Evolutionary conservation across 2,113 vertebrate species (phyloP).

Genomic region (Gymnocephalus cernua): DNA sequence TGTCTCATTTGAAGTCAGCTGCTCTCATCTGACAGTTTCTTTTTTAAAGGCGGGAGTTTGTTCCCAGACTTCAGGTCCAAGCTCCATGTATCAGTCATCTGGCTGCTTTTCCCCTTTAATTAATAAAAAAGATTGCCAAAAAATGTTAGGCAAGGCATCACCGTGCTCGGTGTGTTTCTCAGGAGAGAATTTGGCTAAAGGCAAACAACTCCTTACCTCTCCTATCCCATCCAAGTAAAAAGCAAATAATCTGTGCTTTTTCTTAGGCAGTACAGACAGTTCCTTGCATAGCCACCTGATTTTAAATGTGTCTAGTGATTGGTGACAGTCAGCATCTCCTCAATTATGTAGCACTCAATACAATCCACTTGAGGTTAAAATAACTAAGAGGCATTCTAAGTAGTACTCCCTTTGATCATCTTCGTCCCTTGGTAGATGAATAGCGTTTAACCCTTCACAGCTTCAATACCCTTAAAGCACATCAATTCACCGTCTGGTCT

Average conservation of each 20-base stretch:
- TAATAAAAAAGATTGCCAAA: slow-evolving; percentile 36
- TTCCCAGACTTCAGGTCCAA: slow-evolving; percentile 46
- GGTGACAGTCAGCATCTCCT: slow-evolving; percentile 60
- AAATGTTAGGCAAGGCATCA: slow-evolving; percentile 26
- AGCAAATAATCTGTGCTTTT: slow-evolving; percentile 17
- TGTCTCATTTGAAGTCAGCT: slow-evolving; percentile 65
- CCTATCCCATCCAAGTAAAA: slow-evolving; percentile 10
- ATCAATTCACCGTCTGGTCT: slow-evolving; percentile 33
- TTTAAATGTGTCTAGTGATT: slow-evolving; percentile 34
- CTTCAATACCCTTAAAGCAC: slow-evolving; percentile 1
- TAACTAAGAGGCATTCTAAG: slow-evolving; percentile 54
- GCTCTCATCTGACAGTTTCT: slow-evolving; percentile 54
- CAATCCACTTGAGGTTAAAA: slow-evolving; percentile 56
- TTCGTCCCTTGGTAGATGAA: slow-evolving; percentile 35
- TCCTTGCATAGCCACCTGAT: slow-evolving; percentile 19
- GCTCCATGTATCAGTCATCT: slow-evolving; percentile 51
- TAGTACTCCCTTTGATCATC: slow-evolving; percentile 59
- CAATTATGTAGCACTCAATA: slow-evolving; percentile 66
- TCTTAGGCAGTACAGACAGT: slow-evolving; percentile 11
- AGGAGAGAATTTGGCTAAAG: slow-evolving; percentile 26
- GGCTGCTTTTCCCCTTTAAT: slow-evolving; percentile 51
- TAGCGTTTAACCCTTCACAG: slow-evolving; percentile 48
- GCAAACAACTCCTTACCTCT: slow-evolving; percentile 12
- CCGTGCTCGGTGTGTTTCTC: slow-evolving; percentile 15
- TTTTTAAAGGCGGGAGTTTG: slow-evolving; percentile 44